Evolutionary conservation across 2,888 invertebrate genomes (phyloP).

Genomic region (Mylabris sibirica): DNA sequence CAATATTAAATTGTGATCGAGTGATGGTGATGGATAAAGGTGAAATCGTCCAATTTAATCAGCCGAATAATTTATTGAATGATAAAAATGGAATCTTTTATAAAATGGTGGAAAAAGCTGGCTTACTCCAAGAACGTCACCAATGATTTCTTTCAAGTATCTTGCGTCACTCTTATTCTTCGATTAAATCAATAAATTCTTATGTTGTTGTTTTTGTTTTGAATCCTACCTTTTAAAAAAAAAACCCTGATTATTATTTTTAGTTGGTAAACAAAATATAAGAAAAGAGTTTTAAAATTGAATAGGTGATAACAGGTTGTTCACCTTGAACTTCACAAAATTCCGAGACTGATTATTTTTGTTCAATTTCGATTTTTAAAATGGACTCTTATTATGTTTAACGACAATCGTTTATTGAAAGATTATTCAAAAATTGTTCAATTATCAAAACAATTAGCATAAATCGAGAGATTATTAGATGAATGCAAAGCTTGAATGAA

Average conservation of each 20-base stretch:
- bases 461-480: too few relatives aligned
- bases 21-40: conserved; percentile 84
- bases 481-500: too few relatives aligned
- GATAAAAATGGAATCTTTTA: conserved; percentile 36
- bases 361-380: not conserved
- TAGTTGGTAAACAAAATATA: too few relatives aligned
- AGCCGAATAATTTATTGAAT: conserved; percentile 65
- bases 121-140: not conserved
- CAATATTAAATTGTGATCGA: conserved; percentile 85
- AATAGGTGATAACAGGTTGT: not conserved
- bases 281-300: not conserved
- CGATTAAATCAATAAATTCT: not conserved
- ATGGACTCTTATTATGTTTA: too few relatives aligned
- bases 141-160: not conserved
- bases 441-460: too few relatives aligned
- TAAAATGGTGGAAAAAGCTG: not conserved
- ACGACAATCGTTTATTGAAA: too few relatives aligned
- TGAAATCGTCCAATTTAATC: conserved; percentile 76
- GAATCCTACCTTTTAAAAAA: not conserved
- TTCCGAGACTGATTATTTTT: not conserved
- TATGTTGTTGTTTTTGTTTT: not conserved
- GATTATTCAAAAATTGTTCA: too few relatives aligned
- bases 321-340: not conserved
- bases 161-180: not conserved
- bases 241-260: not conserved